Evolutionary conservation across 2,888 invertebrate species (phyloP).

Genomic region (Lamproptera curius): DNA sequence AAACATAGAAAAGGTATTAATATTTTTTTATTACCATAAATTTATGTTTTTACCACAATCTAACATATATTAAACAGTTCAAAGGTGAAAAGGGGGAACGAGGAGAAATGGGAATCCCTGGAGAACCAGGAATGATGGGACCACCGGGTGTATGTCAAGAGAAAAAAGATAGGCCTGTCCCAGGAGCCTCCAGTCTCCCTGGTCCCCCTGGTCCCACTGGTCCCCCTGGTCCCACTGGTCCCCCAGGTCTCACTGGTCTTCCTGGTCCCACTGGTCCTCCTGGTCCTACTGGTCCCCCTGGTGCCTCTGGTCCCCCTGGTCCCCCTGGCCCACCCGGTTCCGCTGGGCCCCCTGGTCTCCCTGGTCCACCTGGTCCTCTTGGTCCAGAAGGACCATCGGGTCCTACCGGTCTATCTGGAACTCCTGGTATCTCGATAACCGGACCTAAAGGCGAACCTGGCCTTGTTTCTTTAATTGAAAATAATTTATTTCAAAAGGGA

Average conservation of each 20-base stretch:
- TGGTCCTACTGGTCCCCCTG: constrained; percentile 52
- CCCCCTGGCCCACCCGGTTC: constrained; percentile 38
- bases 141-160: constrained; percentile 27
- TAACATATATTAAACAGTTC: too few relatives aligned
- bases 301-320: constrained; percentile 46
- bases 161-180: constrained; percentile 10
- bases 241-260: constrained; percentile 45
- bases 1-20: constrained; percentile 41
- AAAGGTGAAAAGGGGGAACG: constrained; percentile 56
- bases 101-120: constrained; percentile 43
- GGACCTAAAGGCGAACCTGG: constrained; percentile 59
- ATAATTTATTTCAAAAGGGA: too few relatives aligned
- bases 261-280: constrained; percentile 60
- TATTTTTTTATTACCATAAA: too few relatives aligned
- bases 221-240: constrained; percentile 42
- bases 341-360: constrained; percentile 34
- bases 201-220: constrained; percentile 33
- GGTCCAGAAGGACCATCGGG: constrained; percentile 44
- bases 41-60: too few relatives aligned
- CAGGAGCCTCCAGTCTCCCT: constrained; percentile 23
- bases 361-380: constrained; percentile 31
- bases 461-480: too few relatives aligned
- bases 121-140: constrained; percentile 41
- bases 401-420: constrained; percentile 45
- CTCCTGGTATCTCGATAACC: constrained; percentile 45